Percentiles rank a stretch among this genome's conserved stretches.
Evolutionary conservation across 2,113 vertebrate species (phyloP).

Genomic region (Toxotes chatareus): DNA sequence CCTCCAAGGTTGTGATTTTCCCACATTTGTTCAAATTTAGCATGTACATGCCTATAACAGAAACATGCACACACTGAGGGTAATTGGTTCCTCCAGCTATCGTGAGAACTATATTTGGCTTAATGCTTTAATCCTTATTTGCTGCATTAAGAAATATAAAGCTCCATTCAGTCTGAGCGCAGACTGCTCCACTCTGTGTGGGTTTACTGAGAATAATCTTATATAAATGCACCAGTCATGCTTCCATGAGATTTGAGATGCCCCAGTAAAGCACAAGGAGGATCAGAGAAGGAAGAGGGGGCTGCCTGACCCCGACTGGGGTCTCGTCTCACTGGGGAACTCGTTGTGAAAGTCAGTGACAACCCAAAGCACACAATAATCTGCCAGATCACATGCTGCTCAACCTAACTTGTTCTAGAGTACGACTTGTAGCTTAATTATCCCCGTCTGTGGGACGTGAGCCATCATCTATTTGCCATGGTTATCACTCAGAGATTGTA

Average conservation of each 20-base stretch:
- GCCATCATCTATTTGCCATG: constrained; percentile 68
- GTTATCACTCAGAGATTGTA: constrained; percentile 64
- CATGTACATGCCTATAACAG: constrained; percentile 53
- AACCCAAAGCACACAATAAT: constrained; percentile 59
- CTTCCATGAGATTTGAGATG: constrained; percentile 73
- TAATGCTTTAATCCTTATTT: constrained; percentile 77
- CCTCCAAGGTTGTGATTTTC: constrained; percentile 60
- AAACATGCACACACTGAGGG: constrained; percentile 47
- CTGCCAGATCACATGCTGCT: constrained; percentile 62
- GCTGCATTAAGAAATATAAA: constrained; percentile 75
- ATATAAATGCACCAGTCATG: constrained; percentile 67
- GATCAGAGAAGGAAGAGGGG: constrained; percentile 58
- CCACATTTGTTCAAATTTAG: constrained; percentile 65
- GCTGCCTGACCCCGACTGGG: constrained; percentile 61
- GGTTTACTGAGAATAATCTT: constrained; percentile 72
- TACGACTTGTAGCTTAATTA: constrained; percentile 69
- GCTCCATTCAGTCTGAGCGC: constrained; percentile 64
- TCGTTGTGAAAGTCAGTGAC: constrained; percentile 47
- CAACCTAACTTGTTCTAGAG: constrained; percentile 44
- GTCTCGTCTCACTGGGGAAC: constrained; percentile 59
- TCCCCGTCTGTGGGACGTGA: constrained; percentile 59
- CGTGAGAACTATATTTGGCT: constrained; percentile 74
- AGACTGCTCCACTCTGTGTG: constrained; percentile 65
- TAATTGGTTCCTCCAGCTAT: constrained; percentile 71
- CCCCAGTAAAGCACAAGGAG: constrained; percentile 52